A percentile compares a stretch with the other conserved stretches of the same genome.
These are phyloP conservation scores for Orientallactaga sibirica DNA, from an alignment of 2,797 vertebrate genomes.

Conservation along the genomic window DNA sequence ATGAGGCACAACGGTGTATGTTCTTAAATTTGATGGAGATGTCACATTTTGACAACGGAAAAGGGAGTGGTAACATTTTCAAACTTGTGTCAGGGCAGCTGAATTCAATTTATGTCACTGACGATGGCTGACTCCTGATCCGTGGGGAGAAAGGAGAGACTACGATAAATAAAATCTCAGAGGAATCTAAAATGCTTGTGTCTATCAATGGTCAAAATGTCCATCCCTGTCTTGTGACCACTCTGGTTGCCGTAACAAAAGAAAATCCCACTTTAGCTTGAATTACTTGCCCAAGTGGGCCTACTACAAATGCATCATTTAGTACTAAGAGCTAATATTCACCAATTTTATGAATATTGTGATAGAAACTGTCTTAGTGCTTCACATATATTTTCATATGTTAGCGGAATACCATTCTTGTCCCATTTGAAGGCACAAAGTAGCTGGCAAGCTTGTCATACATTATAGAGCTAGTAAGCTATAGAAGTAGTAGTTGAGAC, in stretches of 20 bases:
- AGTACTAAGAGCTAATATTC: background rate
- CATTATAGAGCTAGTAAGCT: background rate
- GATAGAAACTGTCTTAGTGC: background rate
- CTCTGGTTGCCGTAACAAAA: slow-evolving; percentile 9
- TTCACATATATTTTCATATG: background rate
- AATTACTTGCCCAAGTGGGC: background rate
- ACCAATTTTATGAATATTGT: background rate
- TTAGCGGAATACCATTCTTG: slow-evolving; percentile 16
- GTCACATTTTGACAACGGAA: background rate
- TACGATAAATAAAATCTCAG: background rate
- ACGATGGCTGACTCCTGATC: background rate
- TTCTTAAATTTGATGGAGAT: slow-evolving; percentile 13
- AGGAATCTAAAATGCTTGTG: background rate
- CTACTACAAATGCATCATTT: background rate
- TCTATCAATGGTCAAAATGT: background rate
- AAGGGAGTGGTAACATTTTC: background rate
- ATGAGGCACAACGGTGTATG: background rate
- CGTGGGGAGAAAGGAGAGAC: background rate
- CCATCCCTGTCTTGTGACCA: background rate
- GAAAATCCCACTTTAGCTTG: background rate
- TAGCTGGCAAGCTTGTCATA: slow-evolving; percentile 11
- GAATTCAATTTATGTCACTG: background rate
- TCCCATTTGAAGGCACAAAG: slow-evolving; percentile 39
- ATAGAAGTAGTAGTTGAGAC: background rate
- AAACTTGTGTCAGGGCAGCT: slow-evolving; percentile 5